Base-by-base conservation (phyloP, 2,888 invertebrate genomes). In the Phrixothrix hirtus region DNA sequence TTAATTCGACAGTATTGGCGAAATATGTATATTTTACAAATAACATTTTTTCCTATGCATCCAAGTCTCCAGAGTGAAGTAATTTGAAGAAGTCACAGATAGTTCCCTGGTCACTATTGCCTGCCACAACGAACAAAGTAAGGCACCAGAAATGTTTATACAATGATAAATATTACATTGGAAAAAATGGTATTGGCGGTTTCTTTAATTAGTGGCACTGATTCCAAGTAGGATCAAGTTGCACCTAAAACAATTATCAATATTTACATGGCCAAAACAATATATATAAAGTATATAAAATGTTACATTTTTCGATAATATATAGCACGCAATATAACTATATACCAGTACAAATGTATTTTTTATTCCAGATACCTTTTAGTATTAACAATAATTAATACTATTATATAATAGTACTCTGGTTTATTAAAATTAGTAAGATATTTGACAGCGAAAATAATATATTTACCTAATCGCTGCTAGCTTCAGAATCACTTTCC, bases 401-500 rank as follows among this genome's bases (percentile, higher is more conserved):
- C 30, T 21, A 38, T 12, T 34, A 36, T 10, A 29, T 6, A 43
- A 31, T n/a, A 10, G 15, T 10, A 10, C 32, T 14, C 43, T 32
- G 43, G 43, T n/a, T 21, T 21, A 21, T 21, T 3, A 21, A n/a
- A n/a, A n/a, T n/a, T n/a, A n/a, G n/a, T n/a, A n/a, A n/a, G n/a
- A n/a, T 12, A 29, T 26, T 10, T n/a, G 13, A 17, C 41, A 15
- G 2, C 1, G 2, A 14, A 7, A 32, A 27, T 13, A 16, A 16
- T 9, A 2, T 29, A 2, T 26, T 62, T 57, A 66, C 68, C 67
- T 75, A 75, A 58, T 75, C 75, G 62, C 73, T 76, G 67, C 75
- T 75, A 46, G 68, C 73, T 42, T 76, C 83, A 55, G 83, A 83
- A 73, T 83, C 84, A 57, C 81, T 83, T 74, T 84, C 88, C 77